Evolutionary conservation across 2,888 invertebrate genomes (phyloP).

Genomic region (Yponomeuta plumbellus): DNA sequence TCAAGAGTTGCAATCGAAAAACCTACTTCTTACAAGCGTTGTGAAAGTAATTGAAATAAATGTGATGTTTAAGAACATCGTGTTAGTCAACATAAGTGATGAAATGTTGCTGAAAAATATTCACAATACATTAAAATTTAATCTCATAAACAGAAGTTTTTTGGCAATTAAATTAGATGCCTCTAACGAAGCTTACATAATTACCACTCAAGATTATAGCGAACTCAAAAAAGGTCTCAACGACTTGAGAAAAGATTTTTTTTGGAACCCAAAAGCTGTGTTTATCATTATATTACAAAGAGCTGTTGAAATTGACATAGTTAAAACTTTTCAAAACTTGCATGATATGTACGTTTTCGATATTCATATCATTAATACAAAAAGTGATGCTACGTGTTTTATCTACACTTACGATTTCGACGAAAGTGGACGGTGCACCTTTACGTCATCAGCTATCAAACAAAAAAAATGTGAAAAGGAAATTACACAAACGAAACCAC

Average conservation of each 20-base stretch:
- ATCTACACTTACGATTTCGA: constrained; percentile 12
- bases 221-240: not conserved
- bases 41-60: not conserved
- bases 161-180: not conserved
- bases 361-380: not conserved
- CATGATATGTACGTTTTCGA: constrained; percentile 8
- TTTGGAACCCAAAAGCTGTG: constrained; percentile 7
- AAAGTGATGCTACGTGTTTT: not conserved
- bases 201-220: not conserved
- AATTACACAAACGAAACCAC: not conserved
- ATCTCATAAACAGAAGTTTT: not conserved
- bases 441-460: constrained; percentile 19
- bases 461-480: constrained; percentile 14
- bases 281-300: not conserved
- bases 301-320: not conserved
- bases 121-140: not conserved
- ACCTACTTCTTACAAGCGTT: not conserved
- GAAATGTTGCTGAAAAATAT: not conserved
- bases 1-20: not conserved
- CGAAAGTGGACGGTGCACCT: constrained; percentile 15
- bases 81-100: not conserved
- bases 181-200: constrained; percentile 5
- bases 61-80: not conserved
- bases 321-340: not conserved
- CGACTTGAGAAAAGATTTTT: constrained; percentile 6